Conservation (phyloP, 2,113 vertebrate genomes). For the Passer montanus region DNA sequence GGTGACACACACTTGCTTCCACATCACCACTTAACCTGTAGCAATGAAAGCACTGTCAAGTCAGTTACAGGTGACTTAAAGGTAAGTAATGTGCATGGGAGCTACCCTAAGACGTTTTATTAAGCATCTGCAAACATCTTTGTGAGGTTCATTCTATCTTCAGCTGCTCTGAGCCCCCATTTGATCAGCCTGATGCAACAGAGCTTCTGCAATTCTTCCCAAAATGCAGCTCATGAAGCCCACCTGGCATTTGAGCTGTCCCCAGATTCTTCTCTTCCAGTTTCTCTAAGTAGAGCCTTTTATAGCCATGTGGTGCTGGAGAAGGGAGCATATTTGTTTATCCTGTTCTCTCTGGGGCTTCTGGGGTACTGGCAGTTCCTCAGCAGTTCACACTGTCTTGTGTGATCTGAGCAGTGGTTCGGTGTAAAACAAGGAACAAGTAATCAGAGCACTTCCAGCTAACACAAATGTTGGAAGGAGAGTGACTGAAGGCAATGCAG, state of each 20-base stretch:
- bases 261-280: neutral
- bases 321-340: neutral
- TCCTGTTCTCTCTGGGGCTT: neutral
- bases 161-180: neutral
- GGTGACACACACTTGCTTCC: neutral
- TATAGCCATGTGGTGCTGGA: neutral
- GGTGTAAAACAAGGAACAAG: neutral
- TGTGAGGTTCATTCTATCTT: neutral
- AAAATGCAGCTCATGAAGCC: neutral
- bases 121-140: neutral
- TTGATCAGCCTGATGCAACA: neutral
- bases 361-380: slow-evolving; percentile 21
- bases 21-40: accelerated
- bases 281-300: neutral
- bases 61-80: neutral
- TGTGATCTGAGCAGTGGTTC: neutral
- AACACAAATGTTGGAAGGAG: neutral
- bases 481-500: neutral
- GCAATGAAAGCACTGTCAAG: neutral
- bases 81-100: neutral
- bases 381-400: neutral
- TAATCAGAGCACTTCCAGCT: neutral
- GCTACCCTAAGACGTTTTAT: neutral
- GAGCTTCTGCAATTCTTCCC: neutral
- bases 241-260: neutral